Base-by-base conservation (phyloP, 2,797 vertebrate genomes). In the Fratercula arctica region DNA sequence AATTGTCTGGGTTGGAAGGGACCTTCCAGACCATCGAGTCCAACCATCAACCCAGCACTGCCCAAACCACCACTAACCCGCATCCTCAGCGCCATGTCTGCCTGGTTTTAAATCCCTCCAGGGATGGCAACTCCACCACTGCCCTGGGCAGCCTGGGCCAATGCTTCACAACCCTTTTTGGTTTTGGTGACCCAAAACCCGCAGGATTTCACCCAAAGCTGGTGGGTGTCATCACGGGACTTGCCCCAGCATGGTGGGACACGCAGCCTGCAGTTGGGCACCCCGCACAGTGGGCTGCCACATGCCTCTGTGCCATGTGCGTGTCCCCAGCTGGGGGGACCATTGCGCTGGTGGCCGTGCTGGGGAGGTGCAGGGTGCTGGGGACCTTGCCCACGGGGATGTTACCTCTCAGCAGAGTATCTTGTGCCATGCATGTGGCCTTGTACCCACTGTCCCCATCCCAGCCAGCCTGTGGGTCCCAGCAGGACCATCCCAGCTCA, bases 371-470 rank as follows among this genome's bases (percentile, higher is more conserved):
- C 11, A 1, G 78, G 39, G 15, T 8, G 39, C 25, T 8, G 25
- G 57, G 28, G 11, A 6, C n/a, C 41, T 17, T 11, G 17, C 35
- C 77, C 13, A 1, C 1, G 4, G 53, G 24, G 13, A 14, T 2
- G 1, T 26, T 3, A 5, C 43, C 26, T 11, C 10, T 19, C 3
- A 17, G 18, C 17, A 66, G 4, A 39, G 46, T 31, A 11, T 3
- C 10, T 21, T 8, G 3, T 31, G 31, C 43, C 56, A 3, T 6
- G 0, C 0, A 1, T 1, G 24, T 23, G 35, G 11, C 78, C 24
- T 21, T 5, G 13, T 48, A 54, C 75, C 76, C 24, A 0, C 33
- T 16, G 66, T 54, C 80, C 76, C 76, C 87, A 39, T 4, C 8
- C 1, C 35, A 14, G 12, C 0, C 29, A n/a, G 24, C 31, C 12